These are phyloP conservation scores for Cavia porcellus DNA, from an alignment of 2,113 vertebrate genomes.

Conservation along the genomic window DNA sequence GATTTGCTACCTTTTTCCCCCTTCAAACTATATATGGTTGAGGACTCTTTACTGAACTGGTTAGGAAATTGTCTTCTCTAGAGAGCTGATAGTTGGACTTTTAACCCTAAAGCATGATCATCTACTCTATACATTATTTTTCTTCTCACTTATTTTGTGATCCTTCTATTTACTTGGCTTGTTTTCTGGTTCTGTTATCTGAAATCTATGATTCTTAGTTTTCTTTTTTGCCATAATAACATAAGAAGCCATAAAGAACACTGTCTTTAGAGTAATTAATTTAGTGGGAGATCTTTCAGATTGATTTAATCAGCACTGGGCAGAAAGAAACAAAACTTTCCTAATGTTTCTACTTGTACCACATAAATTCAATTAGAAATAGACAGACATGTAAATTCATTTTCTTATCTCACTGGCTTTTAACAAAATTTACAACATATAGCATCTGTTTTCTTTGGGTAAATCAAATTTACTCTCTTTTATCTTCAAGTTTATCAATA, in stretches of 20 bases:
- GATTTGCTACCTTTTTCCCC: not conserved
- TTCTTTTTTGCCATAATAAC: conserved; percentile 67
- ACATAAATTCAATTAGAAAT: conserved; percentile 76
- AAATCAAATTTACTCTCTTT: conserved; percentile 77
- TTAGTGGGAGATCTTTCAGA: conserved; percentile 24
- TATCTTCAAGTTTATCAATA: conserved; percentile 81
- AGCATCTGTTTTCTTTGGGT: conserved; percentile 75
- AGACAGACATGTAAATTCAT: conserved; percentile 64
- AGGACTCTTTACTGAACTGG: conserved; percentile 24
- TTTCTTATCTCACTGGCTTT: conserved; percentile 73
- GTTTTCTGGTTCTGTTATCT: conserved; percentile 61
- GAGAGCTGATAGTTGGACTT: conserved; percentile 52
- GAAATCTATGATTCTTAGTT: conserved; percentile 62
- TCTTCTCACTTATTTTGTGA: conserved; percentile 69
- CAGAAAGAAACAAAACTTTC: conserved; percentile 66
- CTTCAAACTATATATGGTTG: not conserved
- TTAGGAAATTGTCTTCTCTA: conserved; percentile 13
- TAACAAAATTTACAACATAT: conserved; percentile 74
- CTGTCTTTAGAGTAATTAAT: conserved; percentile 68
- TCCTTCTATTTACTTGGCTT: conserved; percentile 64
- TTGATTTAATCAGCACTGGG: conserved; percentile 67
- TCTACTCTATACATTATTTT: conserved; percentile 70
- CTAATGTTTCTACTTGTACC: conserved; percentile 69
- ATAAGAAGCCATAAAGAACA: conserved; percentile 66
- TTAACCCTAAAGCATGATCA: conserved; percentile 48